phyloP scores from a whole-genome alignment of 2,113 vertebrate genomes.

The Cnemophilus loriae region DNA sequence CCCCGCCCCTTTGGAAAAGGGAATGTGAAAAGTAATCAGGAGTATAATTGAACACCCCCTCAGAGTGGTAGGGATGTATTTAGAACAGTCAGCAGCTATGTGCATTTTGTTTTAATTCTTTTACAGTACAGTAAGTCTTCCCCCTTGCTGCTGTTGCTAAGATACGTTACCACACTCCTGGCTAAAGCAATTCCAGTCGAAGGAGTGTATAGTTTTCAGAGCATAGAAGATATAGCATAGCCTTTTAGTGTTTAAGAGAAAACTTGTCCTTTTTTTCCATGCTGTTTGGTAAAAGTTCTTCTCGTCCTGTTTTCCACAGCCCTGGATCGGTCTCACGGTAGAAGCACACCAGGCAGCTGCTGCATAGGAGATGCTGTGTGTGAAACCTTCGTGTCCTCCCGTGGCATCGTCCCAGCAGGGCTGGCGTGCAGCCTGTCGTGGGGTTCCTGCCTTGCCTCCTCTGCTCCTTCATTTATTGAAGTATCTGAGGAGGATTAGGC shows the following conservation, averaged over 20 bases:
- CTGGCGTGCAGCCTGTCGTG: not conserved
- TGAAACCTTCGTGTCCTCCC: not conserved
- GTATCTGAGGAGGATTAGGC: not conserved
- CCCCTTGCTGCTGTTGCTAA: slow-evolving; percentile 51
- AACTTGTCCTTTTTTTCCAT: not conserved
- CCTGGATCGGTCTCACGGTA: not conserved
- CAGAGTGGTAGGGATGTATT: slow-evolving; percentile 46
- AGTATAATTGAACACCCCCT: slow-evolving; percentile 57
- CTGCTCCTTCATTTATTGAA: not conserved
- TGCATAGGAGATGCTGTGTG: not conserved
- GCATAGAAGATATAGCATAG: not conserved
- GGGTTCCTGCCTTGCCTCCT: not conserved
- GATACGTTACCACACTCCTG: slow-evolving; percentile 43
- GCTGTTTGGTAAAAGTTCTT: not conserved
- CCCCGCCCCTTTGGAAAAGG: not conserved
- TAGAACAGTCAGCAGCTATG: slow-evolving; percentile 55
- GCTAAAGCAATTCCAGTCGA: slow-evolving; percentile 3
- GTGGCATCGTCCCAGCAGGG: not conserved
- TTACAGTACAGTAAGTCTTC: slow-evolving; percentile 54
- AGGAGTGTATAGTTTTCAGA: not conserved
- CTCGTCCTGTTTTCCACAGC: not conserved
- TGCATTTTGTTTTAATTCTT: slow-evolving; percentile 63
- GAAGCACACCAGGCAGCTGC: not conserved
- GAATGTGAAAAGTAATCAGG: slow-evolving; percentile 30
- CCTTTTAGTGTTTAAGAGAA: not conserved